These are phyloP conservation scores for Calliopsis andreniformis DNA, from an alignment of 1,140 invertebrate genomes.

Conservation along the genomic window DNA sequence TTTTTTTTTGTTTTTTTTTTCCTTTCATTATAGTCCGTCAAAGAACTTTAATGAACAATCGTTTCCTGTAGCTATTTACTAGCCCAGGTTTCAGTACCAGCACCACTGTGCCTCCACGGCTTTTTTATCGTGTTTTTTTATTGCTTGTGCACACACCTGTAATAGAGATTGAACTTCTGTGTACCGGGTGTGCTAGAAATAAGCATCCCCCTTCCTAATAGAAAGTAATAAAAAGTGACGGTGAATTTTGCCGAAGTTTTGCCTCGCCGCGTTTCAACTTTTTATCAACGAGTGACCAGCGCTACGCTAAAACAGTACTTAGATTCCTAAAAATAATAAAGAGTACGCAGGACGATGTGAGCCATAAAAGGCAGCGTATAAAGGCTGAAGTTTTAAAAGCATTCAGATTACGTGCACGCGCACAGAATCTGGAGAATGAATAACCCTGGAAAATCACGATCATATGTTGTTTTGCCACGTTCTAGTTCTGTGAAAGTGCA, in stretches of 20 bases:
- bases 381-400: neutral
- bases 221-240: neutral
- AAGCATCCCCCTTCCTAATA: no score
- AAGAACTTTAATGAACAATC: neutral
- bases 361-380: neutral
- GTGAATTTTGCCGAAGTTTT: no score
- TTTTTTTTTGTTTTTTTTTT: neutral
- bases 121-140: constrained; percentile 24
- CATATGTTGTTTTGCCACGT: no score
- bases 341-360: neutral
- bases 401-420: neutral
- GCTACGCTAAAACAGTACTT: no score
- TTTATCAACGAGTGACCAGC: no score
- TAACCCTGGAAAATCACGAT: no score
- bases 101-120: neutral
- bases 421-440: no score
- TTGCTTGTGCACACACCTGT: neutral
- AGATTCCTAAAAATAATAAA: neutral
- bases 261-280: no score
- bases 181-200: neutral
- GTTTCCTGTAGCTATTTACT: constrained; percentile 1
- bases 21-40: neutral
- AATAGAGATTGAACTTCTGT: constrained; percentile 18
- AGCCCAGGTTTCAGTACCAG: neutral
- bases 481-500: neutral